These are phyloP conservation scores for Lates calcarifer DNA, from an alignment of 2,113 vertebrate genomes.

Conservation along the genomic window DNA sequence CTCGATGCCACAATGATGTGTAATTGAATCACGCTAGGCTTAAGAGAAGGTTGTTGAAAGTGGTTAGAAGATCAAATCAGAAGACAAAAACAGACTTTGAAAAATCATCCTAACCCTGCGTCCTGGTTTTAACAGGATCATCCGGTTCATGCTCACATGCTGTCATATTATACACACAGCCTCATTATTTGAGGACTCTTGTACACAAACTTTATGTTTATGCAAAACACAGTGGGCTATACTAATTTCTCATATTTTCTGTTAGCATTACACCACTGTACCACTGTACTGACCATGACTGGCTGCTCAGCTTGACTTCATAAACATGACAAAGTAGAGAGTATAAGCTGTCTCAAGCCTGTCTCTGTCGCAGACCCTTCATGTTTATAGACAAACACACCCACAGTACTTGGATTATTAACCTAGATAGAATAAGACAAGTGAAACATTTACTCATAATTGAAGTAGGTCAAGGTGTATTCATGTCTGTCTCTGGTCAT, in stretches of 20 bases:
- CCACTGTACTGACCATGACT: neutral
- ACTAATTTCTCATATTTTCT: neutral
- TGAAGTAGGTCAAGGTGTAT: slow-evolving; percentile 35
- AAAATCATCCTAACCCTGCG: neutral
- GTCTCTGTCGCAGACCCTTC: neutral
- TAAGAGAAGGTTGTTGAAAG: slow-evolving; percentile 5
- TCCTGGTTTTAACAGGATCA: neutral
- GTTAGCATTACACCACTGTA: neutral
- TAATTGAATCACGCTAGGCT: slow-evolving; percentile 47
- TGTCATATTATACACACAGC: neutral
- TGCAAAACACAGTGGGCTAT: neutral
- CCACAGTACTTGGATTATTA: neutral
- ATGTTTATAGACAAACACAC: slow-evolving; percentile 4
- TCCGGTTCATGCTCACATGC: neutral
- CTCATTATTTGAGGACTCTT: neutral
- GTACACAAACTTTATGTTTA: neutral
- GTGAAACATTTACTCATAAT: slow-evolving; percentile 39
- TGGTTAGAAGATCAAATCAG: slow-evolving; percentile 12
- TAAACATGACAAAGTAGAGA: neutral
- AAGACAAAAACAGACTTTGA: neutral
- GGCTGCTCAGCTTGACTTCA: neutral
- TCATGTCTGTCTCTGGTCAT: neutral
- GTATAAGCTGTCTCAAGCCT: too few relatives aligned
- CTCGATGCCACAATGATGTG: slow-evolving; percentile 36
- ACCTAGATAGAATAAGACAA: slow-evolving; percentile 13